A percentile compares a stretch with the other conserved stretches of the same genome.
Evolutionary conservation across 2,797 vertebrate genomes (phyloP).

Genomic region (Labroides dimidiatus): DNA sequence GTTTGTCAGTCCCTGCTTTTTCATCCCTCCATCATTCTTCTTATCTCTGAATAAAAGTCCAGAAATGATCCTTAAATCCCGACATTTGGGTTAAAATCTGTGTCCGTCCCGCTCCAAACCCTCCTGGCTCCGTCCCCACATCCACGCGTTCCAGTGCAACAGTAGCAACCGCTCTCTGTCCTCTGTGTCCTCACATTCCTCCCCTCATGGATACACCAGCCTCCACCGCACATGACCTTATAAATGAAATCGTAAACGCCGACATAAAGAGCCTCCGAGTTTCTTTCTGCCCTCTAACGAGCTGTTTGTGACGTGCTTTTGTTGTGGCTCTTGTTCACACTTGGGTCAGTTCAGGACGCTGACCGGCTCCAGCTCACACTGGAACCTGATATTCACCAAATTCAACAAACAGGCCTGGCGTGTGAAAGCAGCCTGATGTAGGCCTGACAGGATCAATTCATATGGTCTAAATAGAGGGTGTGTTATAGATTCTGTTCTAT

Average conservation of each 20-base stretch:
- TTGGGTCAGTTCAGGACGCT: neutral
- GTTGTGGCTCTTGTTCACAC: neutral
- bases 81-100: too few relatives aligned
- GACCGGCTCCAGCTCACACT: neutral
- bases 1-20: too few relatives aligned
- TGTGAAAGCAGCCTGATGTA: slow-evolving; percentile 7
- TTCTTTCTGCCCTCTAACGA: neutral
- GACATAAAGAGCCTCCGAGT: too few relatives aligned
- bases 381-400: neutral
- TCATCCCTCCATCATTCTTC: too few relatives aligned
- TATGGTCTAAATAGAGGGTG: slow-evolving; percentile 24
- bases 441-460: slow-evolving; percentile 9
- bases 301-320: neutral
- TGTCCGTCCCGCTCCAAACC: neutral
- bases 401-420: neutral
- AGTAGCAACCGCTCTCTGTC: neutral
- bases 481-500: slow-evolving; percentile 4
- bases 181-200: neutral
- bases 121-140: neutral
- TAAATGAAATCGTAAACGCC: neutral
- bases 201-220: neutral
- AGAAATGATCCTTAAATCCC: too few relatives aligned
- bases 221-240: neutral
- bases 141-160: neutral
- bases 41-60: too few relatives aligned